A percentile compares a stretch with the other conserved stretches of the same genome.
phyloP scores from a whole-genome alignment of 2,888 invertebrate species.

The Dicyrtomina minuta region DNA sequence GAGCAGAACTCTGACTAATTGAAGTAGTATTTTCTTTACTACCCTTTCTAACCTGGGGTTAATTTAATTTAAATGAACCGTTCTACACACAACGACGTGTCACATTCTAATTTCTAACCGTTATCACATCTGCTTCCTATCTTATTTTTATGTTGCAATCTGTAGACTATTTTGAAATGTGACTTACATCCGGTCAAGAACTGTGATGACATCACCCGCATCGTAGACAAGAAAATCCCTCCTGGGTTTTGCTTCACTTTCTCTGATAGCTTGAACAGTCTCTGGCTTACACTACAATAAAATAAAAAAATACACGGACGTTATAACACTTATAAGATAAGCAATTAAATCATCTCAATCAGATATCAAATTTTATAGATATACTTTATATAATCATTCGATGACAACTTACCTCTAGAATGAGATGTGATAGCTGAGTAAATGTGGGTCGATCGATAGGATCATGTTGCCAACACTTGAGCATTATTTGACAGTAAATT shows the following conservation, averaged over 20 bases:
- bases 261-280: slow-evolving; percentile 81
- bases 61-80: no score
- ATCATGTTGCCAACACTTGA: slow-evolving; percentile 95
- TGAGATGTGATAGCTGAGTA: slow-evolving; percentile 72
- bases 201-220: slow-evolving; percentile 87
- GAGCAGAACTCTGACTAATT: no score
- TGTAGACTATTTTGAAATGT: no score
- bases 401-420: slow-evolving; percentile 66
- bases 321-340: slow-evolving; percentile 17
- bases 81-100: no score
- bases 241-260: slow-evolving; percentile 59
- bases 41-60: no score
- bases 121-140: no score
- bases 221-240: slow-evolving; percentile 78
- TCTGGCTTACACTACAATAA: slow-evolving; percentile 74
- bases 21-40: no score
- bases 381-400: background rate
- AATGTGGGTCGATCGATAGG: slow-evolving; percentile 85
- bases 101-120: no score
- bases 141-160: slow-evolving; percentile 30
- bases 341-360: no score
- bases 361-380: no score
- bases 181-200: slow-evolving; percentile 75
- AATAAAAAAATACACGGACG: slow-evolving; percentile 31
- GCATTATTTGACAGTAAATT: slow-evolving; percentile 81